Evolutionary conservation across 2,797 vertebrate species (phyloP), one percentile per base, ranked within the genome.

Genomic region (Manis pentadactyla): DNA sequence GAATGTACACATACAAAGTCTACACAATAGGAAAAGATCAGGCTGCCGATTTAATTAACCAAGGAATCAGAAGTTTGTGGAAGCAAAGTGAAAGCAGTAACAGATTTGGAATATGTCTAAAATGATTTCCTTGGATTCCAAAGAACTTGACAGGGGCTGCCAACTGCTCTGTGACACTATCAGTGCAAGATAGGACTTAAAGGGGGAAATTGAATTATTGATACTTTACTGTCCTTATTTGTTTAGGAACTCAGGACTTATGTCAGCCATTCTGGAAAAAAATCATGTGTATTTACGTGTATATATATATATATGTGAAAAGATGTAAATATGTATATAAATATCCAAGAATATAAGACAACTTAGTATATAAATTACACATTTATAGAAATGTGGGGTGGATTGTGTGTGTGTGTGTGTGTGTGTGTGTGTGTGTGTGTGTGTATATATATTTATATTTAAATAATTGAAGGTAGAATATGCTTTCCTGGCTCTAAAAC

Each of bases 401-500:
- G 31, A 5, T 1, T 29, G 7, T 42, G 0, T 63, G 5, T 29
- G n/a, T n/a, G n/a, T n/a, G n/a, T n/a, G n/a, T n/a, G n/a, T n/a
- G n/a, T n/a, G n/a, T n/a, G n/a, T n/a, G n/a, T n/a, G n/a, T n/a
- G 0, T 63, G 5, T 86, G 34, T 57, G 37, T 15, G 11, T 75
- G 37, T 37, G n/a, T n/a, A n/a, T n/a, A n/a, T n/a, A n/a, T n/a
- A 37, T 37, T 37, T 37, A 37, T 37, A 37, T 77, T 73, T 46
- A 46, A 46, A 46, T 53, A 23, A 23, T 87, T 57, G 86, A 88
- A 94, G 42, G 1, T 12, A 61, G 6, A 89, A 39, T 31, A 63
- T 92, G 19, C 21, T 93, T 85, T 78, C n/a, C 59, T 79, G 31
- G 12, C 29, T 96, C 34, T 95, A 69, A 87, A 53, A 37, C 34